Base-by-base conservation (phyloP, 1,140 invertebrate species). In the Ceratoteleas bidentatus region DNA sequence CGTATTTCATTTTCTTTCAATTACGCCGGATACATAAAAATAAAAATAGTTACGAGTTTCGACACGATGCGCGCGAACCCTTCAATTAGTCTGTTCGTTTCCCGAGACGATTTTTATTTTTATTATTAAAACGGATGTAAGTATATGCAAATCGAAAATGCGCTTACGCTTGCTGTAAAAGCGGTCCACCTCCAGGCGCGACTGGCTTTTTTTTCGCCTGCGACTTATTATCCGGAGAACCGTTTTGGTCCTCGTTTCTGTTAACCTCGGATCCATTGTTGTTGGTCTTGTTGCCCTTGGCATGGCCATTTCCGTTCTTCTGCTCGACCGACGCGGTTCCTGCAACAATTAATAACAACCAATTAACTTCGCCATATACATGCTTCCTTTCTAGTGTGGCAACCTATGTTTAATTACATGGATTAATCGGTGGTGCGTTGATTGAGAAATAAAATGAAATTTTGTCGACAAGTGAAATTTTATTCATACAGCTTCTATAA, bases 121-220 rank as follows among this genome's bases (percentile, higher is more conserved):
- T n/a, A n/a, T n/a, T n/a, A n/a, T n/a, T n/a, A n/a, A n/a, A n/a
- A n/a, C n/a, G n/a, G n/a, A n/a, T n/a, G n/a, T 32, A 43, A 53
- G 14, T 13, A 32, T 65, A 53, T 53, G 50, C 40, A 66, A 66
- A 69, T 40, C n/a, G 14, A 32, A 38, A 9, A 24, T 0, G 8
- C 33, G 40, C 77, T 90, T 86, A 93, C 92, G 90, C 85, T 83
- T 93, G 92, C 52, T 92, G 92, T 61, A 93, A 84, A 45, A 93
- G 87, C 83, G 92, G 92, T 72, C 92, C 92, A 50, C 87, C 84
- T 61, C 89, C 89, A 65, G 89, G 87, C 47, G 79, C 86, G 14
- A 52, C 84, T 47, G 87, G 78, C 74, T 90, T 91, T 81, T 91
- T 91, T 79, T 90, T 91, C 0, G 83, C 75, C 69, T 89, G 88